Percentiles rank a stretch among this genome's conserved stretches.
Evolutionary conservation across 1,140 invertebrate species (phyloP).

Genomic region (Mizuhopecten yessoensis): DNA sequence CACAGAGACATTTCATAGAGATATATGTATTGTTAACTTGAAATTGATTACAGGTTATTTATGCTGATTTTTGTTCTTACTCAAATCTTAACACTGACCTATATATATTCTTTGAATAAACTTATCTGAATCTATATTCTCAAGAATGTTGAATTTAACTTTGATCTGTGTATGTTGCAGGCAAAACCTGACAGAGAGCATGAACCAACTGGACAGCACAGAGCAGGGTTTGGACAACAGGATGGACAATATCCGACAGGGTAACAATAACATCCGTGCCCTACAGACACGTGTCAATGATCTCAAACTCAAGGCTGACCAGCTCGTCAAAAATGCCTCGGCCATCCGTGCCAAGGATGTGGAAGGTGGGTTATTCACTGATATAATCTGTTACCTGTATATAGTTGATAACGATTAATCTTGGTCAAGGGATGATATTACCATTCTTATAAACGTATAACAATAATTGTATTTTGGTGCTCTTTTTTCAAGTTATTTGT

Average conservation of each 20-base stretch:
- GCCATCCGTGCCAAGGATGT: conserved; percentile 96
- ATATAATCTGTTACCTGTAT: no score
- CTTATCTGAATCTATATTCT: conserved; percentile 46
- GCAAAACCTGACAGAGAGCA: conserved; percentile 84
- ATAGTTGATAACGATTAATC: not conserved
- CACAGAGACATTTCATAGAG: no score
- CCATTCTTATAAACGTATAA: no score
- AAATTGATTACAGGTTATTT: not conserved
- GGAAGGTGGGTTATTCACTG: conserved; percentile 86
- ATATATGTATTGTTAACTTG: no score
- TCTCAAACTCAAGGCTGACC: conserved; percentile 89
- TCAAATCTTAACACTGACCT: no score
- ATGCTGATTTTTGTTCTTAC: not conserved
- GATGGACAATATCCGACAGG: conserved; percentile 90
- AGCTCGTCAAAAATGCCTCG: conserved; percentile 93
- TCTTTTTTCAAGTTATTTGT: no score
- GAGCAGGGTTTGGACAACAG: conserved; percentile 89
- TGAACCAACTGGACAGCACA: conserved; percentile 86
- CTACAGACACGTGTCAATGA: conserved; percentile 89
- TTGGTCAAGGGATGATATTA: no score
- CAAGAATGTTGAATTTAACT: not conserved
- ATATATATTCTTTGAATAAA: no score
- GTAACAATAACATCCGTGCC: conserved; percentile 90
- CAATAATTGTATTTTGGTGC: no score
- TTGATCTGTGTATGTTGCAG: conserved; percentile 74